These are phyloP conservation scores for Yoshiicerus persimilis DNA, from an alignment of 1,140 invertebrate genomes.

Conservation along the genomic window DNA sequence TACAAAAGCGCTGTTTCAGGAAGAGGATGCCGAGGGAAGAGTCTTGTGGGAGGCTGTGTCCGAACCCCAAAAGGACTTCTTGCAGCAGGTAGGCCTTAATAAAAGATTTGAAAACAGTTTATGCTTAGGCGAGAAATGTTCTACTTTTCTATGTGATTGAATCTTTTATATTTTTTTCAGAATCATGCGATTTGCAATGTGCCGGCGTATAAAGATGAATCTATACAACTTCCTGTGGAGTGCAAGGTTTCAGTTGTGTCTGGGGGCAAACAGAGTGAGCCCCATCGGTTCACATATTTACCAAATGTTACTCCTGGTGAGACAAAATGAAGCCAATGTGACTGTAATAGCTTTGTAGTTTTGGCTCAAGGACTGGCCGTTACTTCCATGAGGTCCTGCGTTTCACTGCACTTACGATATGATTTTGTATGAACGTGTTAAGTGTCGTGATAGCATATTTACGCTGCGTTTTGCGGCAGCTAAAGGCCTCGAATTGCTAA, in stretches of 20 bases:
- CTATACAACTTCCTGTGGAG: conserved; percentile 66
- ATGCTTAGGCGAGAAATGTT: neutral
- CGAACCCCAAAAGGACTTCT: conserved; percentile 77
- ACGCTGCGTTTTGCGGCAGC: conserved; percentile 7
- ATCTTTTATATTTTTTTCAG: conserved; percentile 59
- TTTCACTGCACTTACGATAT: conserved; percentile 13
- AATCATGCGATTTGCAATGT: conserved; percentile 91
- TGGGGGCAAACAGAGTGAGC: conserved; percentile 83
- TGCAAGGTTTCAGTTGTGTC: conserved; percentile 73
- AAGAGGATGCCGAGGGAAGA: conserved; percentile 60
- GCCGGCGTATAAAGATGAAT: conserved; percentile 71
- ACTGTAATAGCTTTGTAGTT: conserved; percentile 31
- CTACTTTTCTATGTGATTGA: neutral
- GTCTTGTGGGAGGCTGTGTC: conserved; percentile 75
- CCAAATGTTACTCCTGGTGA: conserved; percentile 47
- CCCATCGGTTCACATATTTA: conserved; percentile 77
- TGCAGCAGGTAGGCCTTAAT: conserved; percentile 68
- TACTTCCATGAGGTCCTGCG: conserved; percentile 28
- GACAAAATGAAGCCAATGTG: conserved; percentile 20
- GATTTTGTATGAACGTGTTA: conserved; percentile 1
- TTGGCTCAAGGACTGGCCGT: conserved; percentile 40
- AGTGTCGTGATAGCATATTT: conserved; percentile 13
- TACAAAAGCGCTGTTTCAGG: conserved; percentile 82
- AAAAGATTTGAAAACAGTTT: neutral
- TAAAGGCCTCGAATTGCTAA: neutral